Evolutionary conservation across 1,140 invertebrate species (phyloP).

Genomic region (Drosophila willistoni): DNA sequence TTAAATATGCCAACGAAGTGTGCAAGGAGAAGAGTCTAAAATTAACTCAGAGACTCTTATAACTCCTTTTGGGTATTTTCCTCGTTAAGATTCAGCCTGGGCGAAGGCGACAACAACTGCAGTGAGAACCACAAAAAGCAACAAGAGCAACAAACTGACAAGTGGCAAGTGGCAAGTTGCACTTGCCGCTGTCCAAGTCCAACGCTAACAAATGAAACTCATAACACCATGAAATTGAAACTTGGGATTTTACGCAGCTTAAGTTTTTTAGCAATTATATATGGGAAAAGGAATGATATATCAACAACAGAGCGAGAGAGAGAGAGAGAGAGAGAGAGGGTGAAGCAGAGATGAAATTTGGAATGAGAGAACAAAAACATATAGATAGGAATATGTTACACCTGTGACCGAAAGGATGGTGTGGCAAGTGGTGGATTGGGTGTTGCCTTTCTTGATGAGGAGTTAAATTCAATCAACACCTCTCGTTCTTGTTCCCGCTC

Average conservation of each 20-base stretch:
- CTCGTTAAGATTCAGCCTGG: too few species aligned
- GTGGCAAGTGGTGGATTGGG: background rate
- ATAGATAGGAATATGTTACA: constrained; percentile 77
- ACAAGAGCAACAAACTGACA: constrained; percentile 25
- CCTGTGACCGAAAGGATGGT: constrained; percentile 45
- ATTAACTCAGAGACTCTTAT: too few species aligned
- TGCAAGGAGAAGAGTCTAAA: too few species aligned
- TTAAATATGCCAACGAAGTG: too few species aligned
- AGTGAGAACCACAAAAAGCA: constrained; percentile 5
- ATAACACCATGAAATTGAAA: constrained; percentile 77
- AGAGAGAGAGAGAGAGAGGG: constrained; percentile 29
- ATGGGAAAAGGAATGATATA: constrained; percentile 34
- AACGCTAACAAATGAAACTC: constrained; percentile 48
- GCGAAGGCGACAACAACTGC: background rate
- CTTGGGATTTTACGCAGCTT: constrained; percentile 78
- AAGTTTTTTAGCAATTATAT: constrained; percentile 79
- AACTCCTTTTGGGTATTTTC: too few species aligned
- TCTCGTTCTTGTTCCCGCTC: background rate
- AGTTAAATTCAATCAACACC: constrained; percentile 68
- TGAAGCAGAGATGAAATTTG: constrained; percentile 32
- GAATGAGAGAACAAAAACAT: constrained; percentile 23
- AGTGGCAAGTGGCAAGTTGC: constrained; percentile 55
- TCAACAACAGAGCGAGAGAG: constrained; percentile 17
- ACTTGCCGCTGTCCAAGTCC: constrained; percentile 44
- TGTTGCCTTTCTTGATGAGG: background rate